A percentile compares a stretch with the other conserved stretches of the same genome.
These are phyloP conservation scores for Gouania willdenowi DNA, from an alignment of 2,797 vertebrate species.

Conservation along the genomic window DNA sequence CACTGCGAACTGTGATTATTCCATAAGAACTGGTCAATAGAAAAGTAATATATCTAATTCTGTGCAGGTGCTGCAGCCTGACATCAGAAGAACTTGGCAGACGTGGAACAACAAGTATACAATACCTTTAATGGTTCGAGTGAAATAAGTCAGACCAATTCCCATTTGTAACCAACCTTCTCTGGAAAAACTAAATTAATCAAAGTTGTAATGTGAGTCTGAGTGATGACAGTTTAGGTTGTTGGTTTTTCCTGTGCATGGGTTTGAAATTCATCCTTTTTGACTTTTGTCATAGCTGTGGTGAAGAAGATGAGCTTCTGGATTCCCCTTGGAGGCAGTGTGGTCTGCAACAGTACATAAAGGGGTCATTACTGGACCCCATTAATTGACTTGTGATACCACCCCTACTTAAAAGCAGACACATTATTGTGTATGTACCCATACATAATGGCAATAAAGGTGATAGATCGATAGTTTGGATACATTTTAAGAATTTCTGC, in stretches of 20 bases:
- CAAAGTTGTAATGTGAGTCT: constrained; percentile 18
- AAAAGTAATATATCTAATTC: constrained; percentile 43
- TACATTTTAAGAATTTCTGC: no score
- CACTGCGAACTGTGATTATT: constrained; percentile 65
- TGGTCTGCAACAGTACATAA: constrained; percentile 64
- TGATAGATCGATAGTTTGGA: no score
- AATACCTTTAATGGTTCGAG: no score
- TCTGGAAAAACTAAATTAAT: constrained; percentile 45
- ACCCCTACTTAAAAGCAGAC: no score
- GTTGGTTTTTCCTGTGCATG: constrained; percentile 29
- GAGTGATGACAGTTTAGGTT: constrained; percentile 41
- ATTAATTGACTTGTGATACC: no score
- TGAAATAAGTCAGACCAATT: no score
- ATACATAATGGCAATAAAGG: no score
- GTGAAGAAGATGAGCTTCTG: constrained; percentile 32
- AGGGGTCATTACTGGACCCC: constrained; percentile 3
- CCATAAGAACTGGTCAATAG: constrained; percentile 51
- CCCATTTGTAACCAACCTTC: no score
- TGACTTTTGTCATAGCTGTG: constrained; percentile 55
- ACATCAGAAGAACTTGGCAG: constrained; percentile 8
- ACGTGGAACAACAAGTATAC: constrained; percentile 2
- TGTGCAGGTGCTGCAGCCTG: constrained; percentile 54
- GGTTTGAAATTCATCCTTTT: constrained; percentile 42
- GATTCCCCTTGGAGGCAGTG: constrained; percentile 54
- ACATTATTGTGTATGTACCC: no score